A percentile compares a stretch with the other conserved stretches of the same genome.
phyloP scores from a whole-genome alignment of 2,888 invertebrate species.

The Orthosia gracilis region DNA sequence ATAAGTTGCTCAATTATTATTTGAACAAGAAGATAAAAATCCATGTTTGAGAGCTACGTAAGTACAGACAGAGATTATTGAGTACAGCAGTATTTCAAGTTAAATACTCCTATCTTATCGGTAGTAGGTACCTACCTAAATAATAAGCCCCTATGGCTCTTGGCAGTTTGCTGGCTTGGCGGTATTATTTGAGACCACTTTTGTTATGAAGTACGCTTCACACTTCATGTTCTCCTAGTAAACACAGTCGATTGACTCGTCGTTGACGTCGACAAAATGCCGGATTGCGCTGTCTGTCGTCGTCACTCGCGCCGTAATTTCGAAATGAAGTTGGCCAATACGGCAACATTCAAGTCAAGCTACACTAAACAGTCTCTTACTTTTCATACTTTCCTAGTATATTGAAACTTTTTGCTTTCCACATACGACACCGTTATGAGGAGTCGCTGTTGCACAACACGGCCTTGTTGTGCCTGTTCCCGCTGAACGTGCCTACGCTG shows the following conservation, averaged over 20 bases:
- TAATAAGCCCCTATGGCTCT: background rate
- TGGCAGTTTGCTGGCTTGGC: background rate
- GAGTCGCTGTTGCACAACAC: conserved; percentile 49
- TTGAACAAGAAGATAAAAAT: conserved; percentile 18
- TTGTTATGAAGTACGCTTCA: background rate
- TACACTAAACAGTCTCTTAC: conserved; percentile 3
- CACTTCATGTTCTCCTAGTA: conserved; percentile 63
- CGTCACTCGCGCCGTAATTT: conserved; percentile 7
- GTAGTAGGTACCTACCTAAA: background rate
- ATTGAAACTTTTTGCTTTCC: conserved; percentile 65
- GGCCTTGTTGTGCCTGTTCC: conserved; percentile 37
- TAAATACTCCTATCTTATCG: background rate
- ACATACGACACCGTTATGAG: conserved; percentile 46
- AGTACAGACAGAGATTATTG: background rate
- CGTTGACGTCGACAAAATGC: conserved; percentile 64
- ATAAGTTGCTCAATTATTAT: background rate
- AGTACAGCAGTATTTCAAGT: background rate
- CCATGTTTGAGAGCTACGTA: background rate
- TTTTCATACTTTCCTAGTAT: conserved; percentile 49
- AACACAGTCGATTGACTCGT: conserved; percentile 45
- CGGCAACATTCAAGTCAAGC: background rate
- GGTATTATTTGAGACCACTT: background rate
- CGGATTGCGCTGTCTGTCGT: conserved; percentile 29
- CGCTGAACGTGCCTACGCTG: background rate
- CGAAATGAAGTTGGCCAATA: conserved; percentile 24